Evolutionary conservation across 1,140 invertebrate genomes (phyloP).

Genomic region (Orius laevigatus): DNA sequence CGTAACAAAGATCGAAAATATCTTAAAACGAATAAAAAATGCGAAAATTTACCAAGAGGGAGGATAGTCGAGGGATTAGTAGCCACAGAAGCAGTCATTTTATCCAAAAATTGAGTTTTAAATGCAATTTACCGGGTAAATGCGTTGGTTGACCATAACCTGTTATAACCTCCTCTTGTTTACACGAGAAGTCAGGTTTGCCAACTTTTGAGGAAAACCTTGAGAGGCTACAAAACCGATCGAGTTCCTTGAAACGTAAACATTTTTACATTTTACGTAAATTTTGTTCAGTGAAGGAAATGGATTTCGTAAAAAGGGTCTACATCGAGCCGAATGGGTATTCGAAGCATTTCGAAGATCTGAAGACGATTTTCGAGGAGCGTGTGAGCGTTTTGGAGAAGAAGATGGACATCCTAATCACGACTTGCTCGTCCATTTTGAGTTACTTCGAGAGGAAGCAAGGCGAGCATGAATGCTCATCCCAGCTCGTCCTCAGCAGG

Average conservation of each 20-base stretch:
- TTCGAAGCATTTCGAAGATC: not conserved
- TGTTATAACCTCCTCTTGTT: too few relatives aligned
- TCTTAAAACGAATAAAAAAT: too few relatives aligned
- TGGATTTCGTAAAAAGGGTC: too few relatives aligned
- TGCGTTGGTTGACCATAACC: too few relatives aligned
- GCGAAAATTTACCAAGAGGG: constrained; percentile 38
- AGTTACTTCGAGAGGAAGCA: constrained; percentile 5
- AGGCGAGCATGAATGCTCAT: constrained; percentile 9
- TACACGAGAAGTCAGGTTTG: too few relatives aligned
- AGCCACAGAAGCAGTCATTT: constrained; percentile 25
- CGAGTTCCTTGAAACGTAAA: too few relatives aligned
- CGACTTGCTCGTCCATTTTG: constrained; percentile 13
- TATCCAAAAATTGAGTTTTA: constrained; percentile 4
- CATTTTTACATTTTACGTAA: too few relatives aligned
- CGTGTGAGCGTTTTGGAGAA: constrained; percentile 13
- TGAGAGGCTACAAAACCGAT: too few relatives aligned
- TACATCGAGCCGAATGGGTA: not conserved
- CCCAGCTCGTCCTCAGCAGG: constrained; percentile 6
- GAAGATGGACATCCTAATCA: constrained; percentile 14
- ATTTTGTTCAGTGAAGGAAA: too few relatives aligned
- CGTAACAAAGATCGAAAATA: too few relatives aligned
- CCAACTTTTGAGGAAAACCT: too few relatives aligned
- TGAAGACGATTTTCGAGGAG: constrained; percentile 9
- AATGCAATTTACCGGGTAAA: too few relatives aligned
- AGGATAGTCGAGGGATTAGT: constrained; percentile 54